A percentile compares a stretch with the other conserved stretches of the same genome.
phyloP scores from a whole-genome alignment of 1,140 invertebrate genomes.

The Drosophila aff. region DNA sequence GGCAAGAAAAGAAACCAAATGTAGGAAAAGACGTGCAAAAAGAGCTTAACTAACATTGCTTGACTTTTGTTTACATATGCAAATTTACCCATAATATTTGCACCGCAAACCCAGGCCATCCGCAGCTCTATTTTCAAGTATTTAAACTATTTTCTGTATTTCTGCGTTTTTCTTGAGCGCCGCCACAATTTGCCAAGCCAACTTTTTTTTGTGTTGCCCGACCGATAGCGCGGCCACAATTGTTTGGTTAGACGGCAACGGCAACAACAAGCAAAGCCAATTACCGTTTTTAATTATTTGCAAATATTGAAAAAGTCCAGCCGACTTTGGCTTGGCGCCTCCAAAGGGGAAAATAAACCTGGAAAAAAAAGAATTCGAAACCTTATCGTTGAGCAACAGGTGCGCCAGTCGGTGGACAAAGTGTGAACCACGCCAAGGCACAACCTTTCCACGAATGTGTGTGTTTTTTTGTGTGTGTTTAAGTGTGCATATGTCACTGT shows the following conservation, averaged over 20 bases:
- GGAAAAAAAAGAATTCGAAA: constrained; percentile 11
- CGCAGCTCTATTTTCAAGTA: constrained; percentile 16
- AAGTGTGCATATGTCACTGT: constrained; percentile 17
- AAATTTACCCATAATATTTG: constrained; percentile 65
- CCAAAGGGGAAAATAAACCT: background rate
- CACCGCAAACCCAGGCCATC: constrained; percentile 30
- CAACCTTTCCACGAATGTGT: constrained; percentile 12
- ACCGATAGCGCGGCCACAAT: constrained; percentile 39
- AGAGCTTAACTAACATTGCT: constrained; percentile 64
- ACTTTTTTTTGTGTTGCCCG: constrained; percentile 14
- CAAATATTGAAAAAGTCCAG: constrained; percentile 62
- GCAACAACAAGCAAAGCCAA: constrained; percentile 68
- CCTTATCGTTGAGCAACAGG: constrained; percentile 55
- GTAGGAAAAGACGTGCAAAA: constrained; percentile 50
- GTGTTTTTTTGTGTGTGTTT: background rate
- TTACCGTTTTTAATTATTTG: constrained; percentile 74
- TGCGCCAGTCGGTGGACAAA: constrained; percentile 23
- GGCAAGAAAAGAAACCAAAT: constrained; percentile 26
- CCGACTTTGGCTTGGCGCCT: constrained; percentile 43
- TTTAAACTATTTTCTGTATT: constrained; percentile 8
- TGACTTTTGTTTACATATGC: constrained; percentile 58
- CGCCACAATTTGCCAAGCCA: constrained; percentile 62
- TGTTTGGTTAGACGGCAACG: constrained; percentile 42
- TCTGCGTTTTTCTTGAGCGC: background rate
- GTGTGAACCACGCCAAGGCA: constrained; percentile 16